phyloP scores from a whole-genome alignment of 2,888 invertebrate species.

The Scrobipalpa costella region DNA sequence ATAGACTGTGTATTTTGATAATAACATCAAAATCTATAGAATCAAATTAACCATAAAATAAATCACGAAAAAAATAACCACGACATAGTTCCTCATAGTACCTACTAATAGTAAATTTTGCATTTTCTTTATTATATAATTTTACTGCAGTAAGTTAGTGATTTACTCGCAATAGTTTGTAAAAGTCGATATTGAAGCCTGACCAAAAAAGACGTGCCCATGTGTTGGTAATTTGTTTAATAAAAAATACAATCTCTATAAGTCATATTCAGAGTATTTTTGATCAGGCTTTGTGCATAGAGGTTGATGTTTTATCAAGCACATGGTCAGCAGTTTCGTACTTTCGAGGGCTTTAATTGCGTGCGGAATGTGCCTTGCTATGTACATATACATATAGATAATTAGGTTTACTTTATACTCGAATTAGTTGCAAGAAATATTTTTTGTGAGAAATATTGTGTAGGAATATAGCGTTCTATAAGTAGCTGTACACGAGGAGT shows the following conservation, averaged over 20 bases:
- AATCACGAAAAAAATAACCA: constrained; percentile 63
- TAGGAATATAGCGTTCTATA: constrained; percentile 69
- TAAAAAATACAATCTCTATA: background rate
- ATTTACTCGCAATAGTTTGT: constrained; percentile 62
- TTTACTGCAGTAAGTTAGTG: constrained; percentile 75
- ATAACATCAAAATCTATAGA: constrained; percentile 71
- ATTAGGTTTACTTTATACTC: constrained; percentile 73
- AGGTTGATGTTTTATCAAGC: constrained; percentile 75
- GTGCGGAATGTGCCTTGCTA: constrained; percentile 82
- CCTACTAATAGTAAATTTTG: constrained; percentile 79
- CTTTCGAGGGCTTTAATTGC: constrained; percentile 74
- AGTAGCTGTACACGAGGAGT: constrained; percentile 68
- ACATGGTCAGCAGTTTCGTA: constrained; percentile 69
- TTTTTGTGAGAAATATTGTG: constrained; percentile 77
- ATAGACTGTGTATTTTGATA: constrained; percentile 76
- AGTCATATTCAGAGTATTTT: constrained; percentile 38
- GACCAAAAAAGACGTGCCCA: constrained; percentile 42
- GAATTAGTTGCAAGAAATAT: constrained; percentile 80
- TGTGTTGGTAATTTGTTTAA: constrained; percentile 23
- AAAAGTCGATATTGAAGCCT: constrained; percentile 44
- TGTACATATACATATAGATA: constrained; percentile 70
- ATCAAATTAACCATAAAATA: constrained; percentile 56
- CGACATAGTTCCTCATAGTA: constrained; percentile 80
- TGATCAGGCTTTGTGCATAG: constrained; percentile 51
- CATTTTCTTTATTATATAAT: constrained; percentile 75